These are phyloP conservation scores for Motacilla tschutschensis DNA, from an alignment of 2,113 vertebrate species.

Conservation along the genomic window DNA sequence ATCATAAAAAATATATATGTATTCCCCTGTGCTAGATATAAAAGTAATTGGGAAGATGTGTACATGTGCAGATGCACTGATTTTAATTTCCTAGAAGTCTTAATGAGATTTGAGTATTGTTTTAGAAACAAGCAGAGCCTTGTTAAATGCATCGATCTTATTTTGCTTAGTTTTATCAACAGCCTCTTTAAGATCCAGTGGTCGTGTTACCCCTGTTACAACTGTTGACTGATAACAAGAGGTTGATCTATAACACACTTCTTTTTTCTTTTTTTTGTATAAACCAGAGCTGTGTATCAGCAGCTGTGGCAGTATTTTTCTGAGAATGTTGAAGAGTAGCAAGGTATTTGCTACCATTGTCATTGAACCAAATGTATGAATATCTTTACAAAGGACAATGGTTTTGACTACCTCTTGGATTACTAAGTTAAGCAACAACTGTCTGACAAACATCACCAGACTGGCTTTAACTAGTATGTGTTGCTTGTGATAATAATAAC, in stretches of 20 bases:
- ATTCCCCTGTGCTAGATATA: slow-evolving; percentile 73
- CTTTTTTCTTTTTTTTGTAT: background rate
- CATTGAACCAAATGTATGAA: slow-evolving; percentile 39
- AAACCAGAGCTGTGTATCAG: slow-evolving; percentile 26
- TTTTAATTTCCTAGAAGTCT: slow-evolving; percentile 76
- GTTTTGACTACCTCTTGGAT: slow-evolving; percentile 78
- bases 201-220: slow-evolving; percentile 60
- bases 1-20: slow-evolving; percentile 82
- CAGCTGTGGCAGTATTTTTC: slow-evolving; percentile 45
- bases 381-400: slow-evolving; percentile 44
- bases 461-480: slow-evolving; percentile 67
- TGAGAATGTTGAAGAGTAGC: slow-evolving; percentile 44
- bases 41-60: slow-evolving; percentile 70
- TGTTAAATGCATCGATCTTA: slow-evolving; percentile 60
- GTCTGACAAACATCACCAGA: slow-evolving; percentile 64
- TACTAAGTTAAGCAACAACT: slow-evolving; percentile 61
- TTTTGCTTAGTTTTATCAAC: slow-evolving; percentile 58
- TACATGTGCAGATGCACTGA: slow-evolving; percentile 71
- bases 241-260: slow-evolving; percentile 35
- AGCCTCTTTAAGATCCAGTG: slow-evolving; percentile 65
- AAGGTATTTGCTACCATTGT: slow-evolving; percentile 55
- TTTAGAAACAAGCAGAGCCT: slow-evolving; percentile 67
- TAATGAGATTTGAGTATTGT: slow-evolving; percentile 73
- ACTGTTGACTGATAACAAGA: slow-evolving; percentile 51
- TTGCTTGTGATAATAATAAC: slow-evolving; percentile 68